Base-by-base conservation (phyloP, 2,797 vertebrate species). In the Sparidentex hasta region DNA sequence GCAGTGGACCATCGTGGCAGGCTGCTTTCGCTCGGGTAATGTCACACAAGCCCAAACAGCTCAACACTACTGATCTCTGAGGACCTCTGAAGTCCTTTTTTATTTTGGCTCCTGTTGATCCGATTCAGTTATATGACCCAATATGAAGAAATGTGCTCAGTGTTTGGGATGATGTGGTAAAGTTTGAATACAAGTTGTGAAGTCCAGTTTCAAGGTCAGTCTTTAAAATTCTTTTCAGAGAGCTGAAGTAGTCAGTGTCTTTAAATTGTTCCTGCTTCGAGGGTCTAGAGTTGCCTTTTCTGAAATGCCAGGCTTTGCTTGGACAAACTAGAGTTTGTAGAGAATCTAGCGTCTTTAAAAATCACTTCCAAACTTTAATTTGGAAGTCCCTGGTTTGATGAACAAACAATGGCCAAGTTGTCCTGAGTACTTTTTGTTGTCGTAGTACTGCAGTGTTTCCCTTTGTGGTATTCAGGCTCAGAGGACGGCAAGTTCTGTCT, bases 21-120 rank as follows among this genome's bases (percentile, higher is more conserved):
- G 54, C 63, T 0, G 83, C 82, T 9, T 58, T 84, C 14, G 46
- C 86, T 75, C 68, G 88, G 80, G 94, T 94, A 84, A 86, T 25
- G 16, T 44, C 23, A 14, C 29, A 41, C 25, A 23, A 21, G 7
- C 14, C 33, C 7, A 33, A 33, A 43, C 11, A 55, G n/a, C 12
- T 11, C 38, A 46, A 11, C 44, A 12, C 9, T 7, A 21, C 27
- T 38, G 18, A 9, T 62, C 11, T 52, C 21, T 55, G 33, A 46
- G 3, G 13, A n/a, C 21, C 38, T 51, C 21, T 29, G n/a, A 13
- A 12, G 54, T 33, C 29, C 27, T 33, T 12, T 8, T 8, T 57
- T 7, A 8, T 43, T 21, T 43, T n/a, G 20, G 20, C 4, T 20
- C 12, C 20, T 5, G 29, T 29, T 29, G 3, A 29, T 29, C 29